Conservation (phyloP, 2,797 vertebrate species). For the Myotis pilosus region DNA sequence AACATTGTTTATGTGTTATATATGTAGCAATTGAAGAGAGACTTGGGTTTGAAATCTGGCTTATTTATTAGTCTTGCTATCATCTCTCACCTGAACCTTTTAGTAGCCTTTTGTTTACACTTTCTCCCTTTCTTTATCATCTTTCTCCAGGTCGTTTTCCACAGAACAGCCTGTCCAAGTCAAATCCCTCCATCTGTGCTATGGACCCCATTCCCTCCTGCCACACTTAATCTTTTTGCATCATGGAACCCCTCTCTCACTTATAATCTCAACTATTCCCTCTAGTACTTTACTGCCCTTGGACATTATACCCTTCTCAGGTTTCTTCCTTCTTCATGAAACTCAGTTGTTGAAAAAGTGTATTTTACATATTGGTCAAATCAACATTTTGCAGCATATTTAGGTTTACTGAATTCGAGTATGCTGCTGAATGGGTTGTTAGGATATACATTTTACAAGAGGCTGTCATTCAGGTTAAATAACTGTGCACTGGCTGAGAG, state of each 20-base stretch:
- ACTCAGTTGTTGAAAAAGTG: neutral
- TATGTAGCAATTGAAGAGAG: neutral
- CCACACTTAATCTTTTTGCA: neutral
- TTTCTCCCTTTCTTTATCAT: neutral
- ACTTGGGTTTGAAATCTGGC: conserved; percentile 7
- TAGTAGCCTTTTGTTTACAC: neutral
- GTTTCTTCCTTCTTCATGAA: conserved; percentile 19
- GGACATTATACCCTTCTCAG: neutral
- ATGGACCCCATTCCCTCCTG: neutral
- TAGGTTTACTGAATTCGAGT: neutral
- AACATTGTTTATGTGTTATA: neutral
- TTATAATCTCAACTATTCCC: neutral
- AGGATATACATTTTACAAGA: neutral
- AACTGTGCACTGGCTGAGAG: neutral
- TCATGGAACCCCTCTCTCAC: neutral
- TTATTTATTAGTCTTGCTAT: neutral
- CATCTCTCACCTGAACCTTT: neutral
- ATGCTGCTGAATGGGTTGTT: neutral
- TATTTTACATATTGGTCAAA: neutral
- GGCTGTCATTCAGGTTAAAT: neutral
- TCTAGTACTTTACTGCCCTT: neutral
- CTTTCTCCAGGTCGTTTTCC: neutral
- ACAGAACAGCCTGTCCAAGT: neutral
- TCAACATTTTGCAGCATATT: neutral
- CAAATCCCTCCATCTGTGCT: neutral